These are phyloP conservation scores for Lochmaea capreae DNA, from an alignment of 2,888 invertebrate species.

Conservation along the genomic window DNA sequence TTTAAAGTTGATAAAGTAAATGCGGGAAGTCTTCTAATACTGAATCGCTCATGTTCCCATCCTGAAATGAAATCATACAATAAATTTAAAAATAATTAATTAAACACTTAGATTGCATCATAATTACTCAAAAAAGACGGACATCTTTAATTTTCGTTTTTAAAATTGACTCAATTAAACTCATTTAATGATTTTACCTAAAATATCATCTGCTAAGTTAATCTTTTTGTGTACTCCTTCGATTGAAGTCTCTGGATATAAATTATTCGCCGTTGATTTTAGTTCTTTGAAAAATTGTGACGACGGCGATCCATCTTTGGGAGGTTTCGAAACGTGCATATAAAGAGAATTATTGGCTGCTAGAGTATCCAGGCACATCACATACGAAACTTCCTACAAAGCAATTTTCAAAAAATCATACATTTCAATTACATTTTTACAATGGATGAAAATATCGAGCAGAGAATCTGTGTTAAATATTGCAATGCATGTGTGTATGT, in stretches of 20 bases:
- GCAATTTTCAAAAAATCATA: neutral
- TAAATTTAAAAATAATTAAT: neutral
- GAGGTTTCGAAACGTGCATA: constrained; percentile 97
- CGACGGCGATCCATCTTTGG: constrained; percentile 84
- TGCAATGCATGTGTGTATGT: too few species aligned
- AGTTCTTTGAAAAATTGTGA: constrained; percentile 75
- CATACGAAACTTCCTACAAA: constrained; percentile 85
- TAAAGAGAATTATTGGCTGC: constrained; percentile 75
- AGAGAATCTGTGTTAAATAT: too few species aligned
- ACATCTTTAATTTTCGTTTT: too few species aligned
- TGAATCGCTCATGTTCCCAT: constrained; percentile 98
- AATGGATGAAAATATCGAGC: too few species aligned
- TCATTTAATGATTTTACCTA: constrained; percentile 58
- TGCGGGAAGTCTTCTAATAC: constrained; percentile 90
- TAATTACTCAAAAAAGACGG: too few species aligned
- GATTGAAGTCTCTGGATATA: constrained; percentile 66
- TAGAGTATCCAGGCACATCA: constrained; percentile 89
- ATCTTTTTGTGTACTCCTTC: constrained; percentile 94
- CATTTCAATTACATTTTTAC: too few species aligned
- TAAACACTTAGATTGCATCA: neutral
- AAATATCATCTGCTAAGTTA: constrained; percentile 89
- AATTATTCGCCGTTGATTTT: constrained; percentile 68
- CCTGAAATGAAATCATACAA: constrained; percentile 63
- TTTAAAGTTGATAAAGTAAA: constrained; percentile 88
- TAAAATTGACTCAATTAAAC: too few species aligned